A percentile compares a stretch with the other conserved stretches of the same genome.
Conservation (phyloP, 2,888 invertebrate genomes). For the Troides oblongomaculatus region DNA sequence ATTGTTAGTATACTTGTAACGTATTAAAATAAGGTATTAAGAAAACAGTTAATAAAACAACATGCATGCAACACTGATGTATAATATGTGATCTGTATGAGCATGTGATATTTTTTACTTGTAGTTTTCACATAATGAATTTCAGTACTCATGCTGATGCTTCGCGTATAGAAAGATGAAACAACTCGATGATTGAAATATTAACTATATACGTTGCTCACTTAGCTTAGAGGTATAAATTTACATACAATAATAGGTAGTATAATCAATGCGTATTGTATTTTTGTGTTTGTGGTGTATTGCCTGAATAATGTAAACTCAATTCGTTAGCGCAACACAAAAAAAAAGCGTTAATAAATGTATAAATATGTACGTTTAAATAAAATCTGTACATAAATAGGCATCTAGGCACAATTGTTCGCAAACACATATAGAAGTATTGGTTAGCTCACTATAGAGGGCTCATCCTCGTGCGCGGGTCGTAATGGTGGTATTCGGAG, state of each 20-base stretch:
- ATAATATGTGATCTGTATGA: not conserved
- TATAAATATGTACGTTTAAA: no score
- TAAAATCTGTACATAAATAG: no score
- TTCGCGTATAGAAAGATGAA: no score
- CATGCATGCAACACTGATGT: not conserved
- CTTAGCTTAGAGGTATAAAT: no score
- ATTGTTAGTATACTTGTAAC: not conserved
- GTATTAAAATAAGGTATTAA: not conserved
- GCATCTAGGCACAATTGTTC: not conserved
- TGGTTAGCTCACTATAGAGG: slow-evolving; percentile 47
- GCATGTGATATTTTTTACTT: no score
- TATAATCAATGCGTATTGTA: no score
- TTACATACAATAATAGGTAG: no score
- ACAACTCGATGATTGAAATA: no score
- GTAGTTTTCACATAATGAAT: no score
- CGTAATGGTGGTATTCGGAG: slow-evolving; percentile 39
- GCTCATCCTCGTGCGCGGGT: slow-evolving; percentile 48
- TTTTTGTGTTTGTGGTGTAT: no score
- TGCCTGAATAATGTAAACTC: not conserved
- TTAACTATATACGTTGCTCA: no score
- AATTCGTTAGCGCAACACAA: not conserved
- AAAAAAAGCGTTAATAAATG: not conserved
- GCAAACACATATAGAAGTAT: slow-evolving; percentile 5
- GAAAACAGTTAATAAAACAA: not conserved
- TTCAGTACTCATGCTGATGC: no score